Conservation (phyloP, 2,797 vertebrate genomes). For the Gymnothorax reevesii region DNA sequence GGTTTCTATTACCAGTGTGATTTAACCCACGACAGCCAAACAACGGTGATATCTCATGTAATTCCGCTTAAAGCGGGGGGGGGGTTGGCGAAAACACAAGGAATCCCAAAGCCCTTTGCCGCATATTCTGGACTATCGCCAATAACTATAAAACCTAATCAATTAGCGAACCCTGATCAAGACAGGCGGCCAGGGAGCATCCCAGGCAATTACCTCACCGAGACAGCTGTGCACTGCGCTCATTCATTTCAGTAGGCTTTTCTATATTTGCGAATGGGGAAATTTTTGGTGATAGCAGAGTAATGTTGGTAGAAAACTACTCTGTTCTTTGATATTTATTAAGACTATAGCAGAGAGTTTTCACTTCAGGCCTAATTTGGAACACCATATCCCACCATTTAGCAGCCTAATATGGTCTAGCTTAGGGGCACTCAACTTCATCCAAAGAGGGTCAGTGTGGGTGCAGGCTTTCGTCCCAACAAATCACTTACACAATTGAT, state of each 20-base stretch:
- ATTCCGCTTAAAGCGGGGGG: background rate
- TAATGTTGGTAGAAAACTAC: background rate
- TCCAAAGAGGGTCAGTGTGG: too few species aligned
- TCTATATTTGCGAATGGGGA: background rate
- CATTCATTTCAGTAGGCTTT: background rate
- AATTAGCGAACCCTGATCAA: background rate
- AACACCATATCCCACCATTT: too few species aligned
- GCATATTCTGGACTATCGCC: background rate
- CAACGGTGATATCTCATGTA: background rate
- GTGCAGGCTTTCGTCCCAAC: too few species aligned
- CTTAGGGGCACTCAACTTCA: too few species aligned
- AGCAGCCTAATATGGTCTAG: too few species aligned
- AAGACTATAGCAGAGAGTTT: too few species aligned
- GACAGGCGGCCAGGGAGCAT: background rate
- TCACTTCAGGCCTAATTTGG: too few species aligned
- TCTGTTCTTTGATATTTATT: too few species aligned
- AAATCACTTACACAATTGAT: too few species aligned
- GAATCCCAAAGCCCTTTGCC: background rate
- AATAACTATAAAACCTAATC: background rate
- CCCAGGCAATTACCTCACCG: background rate
- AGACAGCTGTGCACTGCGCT: background rate
- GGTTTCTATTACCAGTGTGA: background rate
- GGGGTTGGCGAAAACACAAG: background rate
- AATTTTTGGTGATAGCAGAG: background rate
- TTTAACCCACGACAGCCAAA: background rate